Evolutionary conservation across 2,888 invertebrate species (phyloP).

Genomic region (Lithophane leautieri): DNA sequence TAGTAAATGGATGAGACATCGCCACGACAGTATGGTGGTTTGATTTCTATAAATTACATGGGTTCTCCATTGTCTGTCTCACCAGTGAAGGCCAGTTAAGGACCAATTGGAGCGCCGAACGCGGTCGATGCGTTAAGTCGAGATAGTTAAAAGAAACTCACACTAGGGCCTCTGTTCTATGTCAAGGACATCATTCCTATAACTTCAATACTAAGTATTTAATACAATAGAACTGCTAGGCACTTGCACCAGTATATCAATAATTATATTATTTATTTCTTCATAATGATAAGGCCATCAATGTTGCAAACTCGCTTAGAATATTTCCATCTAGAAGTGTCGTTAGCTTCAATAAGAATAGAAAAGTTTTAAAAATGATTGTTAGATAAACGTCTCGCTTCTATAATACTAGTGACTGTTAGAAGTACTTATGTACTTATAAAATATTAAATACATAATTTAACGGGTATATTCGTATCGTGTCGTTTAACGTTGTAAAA

Average conservation of each 20-base stretch:
- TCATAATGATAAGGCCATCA: slow-evolving; percentile 5
- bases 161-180: no score
- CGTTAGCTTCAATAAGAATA: slow-evolving; percentile 27
- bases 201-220: slow-evolving; percentile 23
- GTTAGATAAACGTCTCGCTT: slow-evolving; percentile 11
- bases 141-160: no score
- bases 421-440: slow-evolving; percentile 23
- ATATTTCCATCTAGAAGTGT: slow-evolving; percentile 24
- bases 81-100: no score
- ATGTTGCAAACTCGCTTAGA: slow-evolving; percentile 26
- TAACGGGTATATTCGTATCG: slow-evolving; percentile 56
- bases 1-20: not conserved
- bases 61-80: no score
- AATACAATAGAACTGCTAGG: slow-evolving; percentile 46
- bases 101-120: no score
- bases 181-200: slow-evolving; percentile 35
- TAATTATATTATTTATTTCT: slow-evolving; percentile 38
- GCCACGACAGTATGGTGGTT: no score
- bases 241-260: slow-evolving; percentile 30
- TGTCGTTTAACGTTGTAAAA: slow-evolving; percentile 41
- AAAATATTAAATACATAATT: slow-evolving; percentile 20
- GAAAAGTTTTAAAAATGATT: not conserved
- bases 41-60: not conserved
- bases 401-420: slow-evolving; percentile 10
- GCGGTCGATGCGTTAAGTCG: no score